A percentile compares a stretch with the other conserved stretches of the same genome.
Evolutionary conservation across 2,113 vertebrate species (phyloP).

Genomic region (Helogale parvula): DNA sequence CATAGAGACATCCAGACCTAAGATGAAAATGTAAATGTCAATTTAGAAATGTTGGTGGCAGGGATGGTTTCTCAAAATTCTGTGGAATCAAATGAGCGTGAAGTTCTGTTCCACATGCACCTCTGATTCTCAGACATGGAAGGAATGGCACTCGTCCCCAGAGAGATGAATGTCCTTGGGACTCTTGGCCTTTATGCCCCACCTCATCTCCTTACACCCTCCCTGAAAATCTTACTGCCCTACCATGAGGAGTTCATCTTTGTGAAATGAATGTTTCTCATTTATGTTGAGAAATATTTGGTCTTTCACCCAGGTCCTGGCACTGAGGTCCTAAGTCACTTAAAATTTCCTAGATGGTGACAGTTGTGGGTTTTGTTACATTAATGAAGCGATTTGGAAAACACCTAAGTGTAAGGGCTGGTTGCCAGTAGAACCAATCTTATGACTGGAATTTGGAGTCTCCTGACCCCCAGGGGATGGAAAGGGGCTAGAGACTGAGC

Average conservation of each 20-base stretch:
- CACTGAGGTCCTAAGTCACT: neutral
- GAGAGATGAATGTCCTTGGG: neutral
- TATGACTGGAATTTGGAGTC: neutral
- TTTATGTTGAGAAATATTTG: neutral
- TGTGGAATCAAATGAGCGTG: neutral
- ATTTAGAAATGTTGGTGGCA: neutral
- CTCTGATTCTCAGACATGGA: neutral
- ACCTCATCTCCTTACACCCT: neutral
- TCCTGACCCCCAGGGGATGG: neutral
- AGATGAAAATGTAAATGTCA: neutral
- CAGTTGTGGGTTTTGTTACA: neutral
- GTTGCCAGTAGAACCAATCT: neutral
- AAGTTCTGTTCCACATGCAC: neutral
- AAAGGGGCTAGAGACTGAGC: neutral
- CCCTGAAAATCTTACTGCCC: neutral
- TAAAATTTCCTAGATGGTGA: neutral
- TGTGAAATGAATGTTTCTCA: neutral
- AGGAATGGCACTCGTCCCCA: accelerated
- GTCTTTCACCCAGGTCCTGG: neutral
- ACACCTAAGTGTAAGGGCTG: neutral
- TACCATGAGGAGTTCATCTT: neutral
- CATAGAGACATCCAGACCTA: neutral
- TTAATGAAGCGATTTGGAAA: neutral
- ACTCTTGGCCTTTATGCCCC: neutral
- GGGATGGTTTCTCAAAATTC: neutral